These are phyloP conservation scores for Coptodon bakossiorum DNA, from an alignment of 2,113 vertebrate genomes.

Conservation along the genomic window DNA sequence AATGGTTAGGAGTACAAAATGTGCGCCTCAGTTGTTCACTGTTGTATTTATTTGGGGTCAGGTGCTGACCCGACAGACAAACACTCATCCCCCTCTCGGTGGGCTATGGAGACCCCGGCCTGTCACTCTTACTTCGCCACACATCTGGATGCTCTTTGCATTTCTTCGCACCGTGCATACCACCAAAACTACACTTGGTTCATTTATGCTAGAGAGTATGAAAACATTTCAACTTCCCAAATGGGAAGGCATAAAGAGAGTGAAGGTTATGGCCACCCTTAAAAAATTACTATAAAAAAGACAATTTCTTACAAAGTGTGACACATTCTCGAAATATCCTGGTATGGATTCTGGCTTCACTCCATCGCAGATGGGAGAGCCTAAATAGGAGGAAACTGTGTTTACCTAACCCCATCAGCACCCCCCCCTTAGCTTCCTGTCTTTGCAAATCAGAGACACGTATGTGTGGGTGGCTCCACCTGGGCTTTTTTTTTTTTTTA, in stretches of 20 bases:
- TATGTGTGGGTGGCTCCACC: constrained; percentile 40
- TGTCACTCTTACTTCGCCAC: constrained; percentile 25
- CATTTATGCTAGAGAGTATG: constrained; percentile 11
- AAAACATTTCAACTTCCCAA: constrained; percentile 7
- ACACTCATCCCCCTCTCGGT: constrained; percentile 39
- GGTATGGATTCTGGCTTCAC: constrained; percentile 4
- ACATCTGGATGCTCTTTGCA: constrained; percentile 53
- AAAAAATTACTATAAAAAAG: not conserved
- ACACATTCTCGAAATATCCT: not conserved
- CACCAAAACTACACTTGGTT: not conserved
- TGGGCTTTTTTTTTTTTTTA: constrained; percentile 54
- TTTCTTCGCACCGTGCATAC: not conserved
- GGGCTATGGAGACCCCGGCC: constrained; percentile 5
- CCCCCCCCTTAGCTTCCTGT: not conserved
- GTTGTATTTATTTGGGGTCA: constrained; percentile 61
- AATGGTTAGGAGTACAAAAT: constrained; percentile 4
- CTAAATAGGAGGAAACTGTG: constrained; percentile 38
- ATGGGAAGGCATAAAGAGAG: not conserved
- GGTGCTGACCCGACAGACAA: constrained; percentile 51
- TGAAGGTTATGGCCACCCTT: not conserved
- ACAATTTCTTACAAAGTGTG: not conserved
- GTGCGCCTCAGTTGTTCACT: constrained; percentile 34
- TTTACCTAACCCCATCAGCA: constrained; percentile 20
- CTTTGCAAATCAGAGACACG: constrained; percentile 20
- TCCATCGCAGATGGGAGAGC: constrained; percentile 53